Conservation (phyloP, 2,113 vertebrate species). For the Prochilodus magdalenae region DNA sequence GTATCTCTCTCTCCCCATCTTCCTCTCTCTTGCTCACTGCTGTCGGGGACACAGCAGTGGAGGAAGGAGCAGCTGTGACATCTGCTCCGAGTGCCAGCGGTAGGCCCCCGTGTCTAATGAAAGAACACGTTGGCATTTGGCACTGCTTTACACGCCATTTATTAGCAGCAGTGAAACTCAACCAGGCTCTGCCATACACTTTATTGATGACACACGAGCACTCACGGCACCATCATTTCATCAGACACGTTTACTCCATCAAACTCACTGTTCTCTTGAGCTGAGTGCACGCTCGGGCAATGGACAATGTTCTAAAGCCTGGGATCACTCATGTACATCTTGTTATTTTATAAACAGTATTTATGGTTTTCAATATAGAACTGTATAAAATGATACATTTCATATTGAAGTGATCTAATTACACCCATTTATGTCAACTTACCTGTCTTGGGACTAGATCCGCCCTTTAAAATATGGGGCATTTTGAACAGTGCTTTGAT, state of each 20-base stretch:
- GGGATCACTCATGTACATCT: not conserved
- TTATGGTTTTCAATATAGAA: too few species aligned
- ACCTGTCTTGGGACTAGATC: too few species aligned
- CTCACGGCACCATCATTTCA: slow-evolving; percentile 32
- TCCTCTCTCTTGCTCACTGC: slow-evolving; percentile 16
- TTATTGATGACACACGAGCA: slow-evolving; percentile 58
- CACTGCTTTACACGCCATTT: slow-evolving; percentile 69
- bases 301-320: not conserved
- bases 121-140: slow-evolving; percentile 71
- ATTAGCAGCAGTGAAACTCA: slow-evolving; percentile 65
- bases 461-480: too few species aligned
- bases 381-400: too few species aligned
- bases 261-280: not conserved
- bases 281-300: not conserved
- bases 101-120: slow-evolving; percentile 69
- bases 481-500: too few species aligned
- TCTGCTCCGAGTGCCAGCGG: slow-evolving; percentile 64
- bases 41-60: slow-evolving; percentile 43
- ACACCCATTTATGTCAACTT: too few species aligned
- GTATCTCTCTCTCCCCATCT: slow-evolving; percentile 3
- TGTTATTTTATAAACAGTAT: too few species aligned
- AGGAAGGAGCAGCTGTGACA: slow-evolving; percentile 68
- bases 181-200: slow-evolving; percentile 51
- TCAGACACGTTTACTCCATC: slow-evolving; percentile 1
- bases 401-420: too few species aligned